Conservation (phyloP, 2,113 vertebrate genomes). For the Daubentonia madagascariensis region DNA sequence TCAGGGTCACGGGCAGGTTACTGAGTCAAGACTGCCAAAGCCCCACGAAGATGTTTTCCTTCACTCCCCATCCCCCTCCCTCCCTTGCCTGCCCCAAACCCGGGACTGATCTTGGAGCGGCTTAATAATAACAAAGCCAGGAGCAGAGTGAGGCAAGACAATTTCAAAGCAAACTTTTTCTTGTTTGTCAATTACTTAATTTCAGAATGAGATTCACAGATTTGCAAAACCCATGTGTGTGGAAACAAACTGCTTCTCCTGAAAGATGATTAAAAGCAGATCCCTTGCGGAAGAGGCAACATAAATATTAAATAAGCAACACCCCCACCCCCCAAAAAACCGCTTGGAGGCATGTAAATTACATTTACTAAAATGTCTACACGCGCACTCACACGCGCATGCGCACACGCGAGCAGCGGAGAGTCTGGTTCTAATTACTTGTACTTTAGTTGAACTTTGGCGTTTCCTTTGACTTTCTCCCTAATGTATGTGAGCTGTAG, state of each 20-base stretch:
- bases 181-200: conserved; percentile 65
- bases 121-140: conserved; percentile 74
- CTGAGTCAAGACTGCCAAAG: conserved; percentile 83
- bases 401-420: conserved; percentile 52
- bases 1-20: conserved; percentile 88
- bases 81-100: conserved; percentile 68
- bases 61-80: conserved; percentile 38
- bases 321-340: conserved; percentile 47
- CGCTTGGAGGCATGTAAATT: conserved; percentile 85
- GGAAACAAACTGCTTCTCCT: conserved; percentile 79
- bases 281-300: conserved; percentile 72
- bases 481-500: conserved; percentile 88
- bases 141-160: conserved; percentile 67
- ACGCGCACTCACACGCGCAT: conserved; percentile 60
- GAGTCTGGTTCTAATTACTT: conserved; percentile 93
- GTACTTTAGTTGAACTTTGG: conserved; percentile 95
- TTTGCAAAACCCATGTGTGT: conserved; percentile 77
- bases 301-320: conserved; percentile 81
- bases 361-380: conserved; percentile 80
- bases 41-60: conserved; percentile 79
- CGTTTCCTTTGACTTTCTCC: conserved; percentile 92
- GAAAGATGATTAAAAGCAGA: conserved; percentile 86
- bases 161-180: conserved; percentile 66
- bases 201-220: conserved; percentile 78
- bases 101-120: conserved; percentile 30